A percentile compares a stretch with the other conserved stretches of the same genome.
Evolutionary conservation across 1,140 invertebrate genomes (phyloP).

Genomic region (Cherax destructor): DNA sequence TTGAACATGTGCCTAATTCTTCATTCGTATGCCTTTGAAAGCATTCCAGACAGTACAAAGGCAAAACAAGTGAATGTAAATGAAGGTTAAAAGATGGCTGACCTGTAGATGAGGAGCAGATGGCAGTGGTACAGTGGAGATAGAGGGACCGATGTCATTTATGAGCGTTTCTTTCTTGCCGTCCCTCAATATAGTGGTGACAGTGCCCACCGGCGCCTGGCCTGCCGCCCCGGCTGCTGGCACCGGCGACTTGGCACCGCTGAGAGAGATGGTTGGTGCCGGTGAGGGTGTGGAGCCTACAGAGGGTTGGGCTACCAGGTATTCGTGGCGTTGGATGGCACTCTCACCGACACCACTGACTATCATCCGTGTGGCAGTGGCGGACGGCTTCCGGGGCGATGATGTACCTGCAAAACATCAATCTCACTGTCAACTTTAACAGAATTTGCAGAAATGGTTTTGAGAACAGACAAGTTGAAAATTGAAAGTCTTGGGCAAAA

Average conservation of each 20-base stretch:
- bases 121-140: conserved; percentile 8
- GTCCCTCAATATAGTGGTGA: conserved; percentile 73
- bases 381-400: conserved; percentile 70
- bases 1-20: too few species aligned
- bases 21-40: not conserved
- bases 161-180: conserved; percentile 79
- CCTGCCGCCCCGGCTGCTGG: conserved; percentile 51
- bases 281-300: conserved; percentile 66
- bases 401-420: conserved; percentile 30
- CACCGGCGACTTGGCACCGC: conserved; percentile 60
- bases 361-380: conserved; percentile 66
- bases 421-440: not conserved
- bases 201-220: conserved; percentile 58
- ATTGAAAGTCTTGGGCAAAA: too few species aligned
- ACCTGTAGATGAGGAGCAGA: conserved; percentile 44
- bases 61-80: not conserved
- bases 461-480: too few species aligned
- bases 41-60: not conserved
- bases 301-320: conserved; percentile 60
- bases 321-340: conserved; percentile 68
- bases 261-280: conserved; percentile 45
- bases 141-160: conserved; percentile 75
- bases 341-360: conserved; percentile 71
- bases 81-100: not conserved
- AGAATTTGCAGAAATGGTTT: not conserved